Percentiles rank a stretch among this genome's conserved stretches.
These are phyloP conservation scores for Tanytarsus gracilentus DNA, from an alignment of 2,888 invertebrate genomes.

Conservation along the genomic window DNA sequence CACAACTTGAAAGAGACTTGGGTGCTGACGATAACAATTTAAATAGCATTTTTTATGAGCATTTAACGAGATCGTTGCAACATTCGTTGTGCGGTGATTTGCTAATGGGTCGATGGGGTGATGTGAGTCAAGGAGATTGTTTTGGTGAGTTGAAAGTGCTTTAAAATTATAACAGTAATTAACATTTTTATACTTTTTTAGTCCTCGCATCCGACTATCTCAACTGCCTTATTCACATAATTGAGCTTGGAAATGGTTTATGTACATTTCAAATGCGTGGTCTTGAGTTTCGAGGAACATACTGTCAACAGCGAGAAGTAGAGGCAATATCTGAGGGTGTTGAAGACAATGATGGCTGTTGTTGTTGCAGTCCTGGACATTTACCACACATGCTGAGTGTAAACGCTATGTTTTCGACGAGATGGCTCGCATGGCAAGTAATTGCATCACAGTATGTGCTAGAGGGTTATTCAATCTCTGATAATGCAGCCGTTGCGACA, in stretches of 20 bases:
- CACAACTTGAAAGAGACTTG: constrained; percentile 88
- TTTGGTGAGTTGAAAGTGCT: constrained; percentile 50
- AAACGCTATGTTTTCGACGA: constrained; percentile 94
- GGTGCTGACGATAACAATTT: constrained; percentile 94
- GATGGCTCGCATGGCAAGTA: constrained; percentile 98
- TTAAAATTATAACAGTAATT: background rate
- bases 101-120: constrained; percentile 89
- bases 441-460: constrained; percentile 93
- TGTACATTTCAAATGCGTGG: constrained; percentile 98
- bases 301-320: constrained; percentile 97
- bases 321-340: constrained; percentile 98
- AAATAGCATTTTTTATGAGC: constrained; percentile 99
- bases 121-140: constrained; percentile 93
- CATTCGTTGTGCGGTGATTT: constrained; percentile 92
- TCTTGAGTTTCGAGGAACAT: constrained; percentile 95
- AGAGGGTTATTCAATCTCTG: constrained; percentile 97
- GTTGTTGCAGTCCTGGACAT: constrained; percentile 85
- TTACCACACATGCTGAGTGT: constrained; percentile 81
- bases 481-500: constrained; percentile 95
- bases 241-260: constrained; percentile 95
- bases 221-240: constrained; percentile 95
- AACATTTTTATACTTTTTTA: constrained; percentile 34
- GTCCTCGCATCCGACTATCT: constrained; percentile 96
- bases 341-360: constrained; percentile 88
- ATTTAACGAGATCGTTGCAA: constrained; percentile 90